These are phyloP conservation scores for Macrocentrus cingulum DNA, from an alignment of 1,140 invertebrate genomes.

Conservation along the genomic window DNA sequence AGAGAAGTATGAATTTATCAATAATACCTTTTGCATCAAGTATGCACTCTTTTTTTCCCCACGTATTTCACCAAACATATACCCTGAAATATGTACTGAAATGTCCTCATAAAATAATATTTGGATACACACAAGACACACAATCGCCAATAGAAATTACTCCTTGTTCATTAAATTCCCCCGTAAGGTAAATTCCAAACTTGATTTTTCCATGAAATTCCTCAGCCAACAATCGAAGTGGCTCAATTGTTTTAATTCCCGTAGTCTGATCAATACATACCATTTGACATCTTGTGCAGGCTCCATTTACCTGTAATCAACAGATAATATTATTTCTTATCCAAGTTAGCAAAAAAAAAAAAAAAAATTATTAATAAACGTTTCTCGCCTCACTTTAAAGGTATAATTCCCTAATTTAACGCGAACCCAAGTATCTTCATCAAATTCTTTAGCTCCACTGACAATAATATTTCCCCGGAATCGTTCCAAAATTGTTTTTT, in stretches of 20 bases:
- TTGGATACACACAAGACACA: slow-evolving; percentile 4
- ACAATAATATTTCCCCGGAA: slow-evolving; percentile 73
- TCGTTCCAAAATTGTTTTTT: slow-evolving; percentile 63
- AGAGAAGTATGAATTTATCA: not conserved
- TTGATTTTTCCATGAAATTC: slow-evolving; percentile 73
- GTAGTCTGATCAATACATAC: slow-evolving; percentile 88
- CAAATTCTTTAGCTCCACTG: slow-evolving; percentile 66
- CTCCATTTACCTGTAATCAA: slow-evolving; percentile 67
- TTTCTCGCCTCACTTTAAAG: slow-evolving; percentile 70
- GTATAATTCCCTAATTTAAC: slow-evolving; percentile 69
- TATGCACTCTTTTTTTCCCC: not conserved
- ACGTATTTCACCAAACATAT: not conserved
- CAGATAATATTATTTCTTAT: not conserved
- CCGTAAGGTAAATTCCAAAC: slow-evolving; percentile 75
- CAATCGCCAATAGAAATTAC: slow-evolving; percentile 45
- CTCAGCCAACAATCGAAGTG: slow-evolving; percentile 77
- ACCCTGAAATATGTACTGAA: not conserved
- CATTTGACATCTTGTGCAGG: slow-evolving; percentile 90
- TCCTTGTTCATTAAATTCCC: slow-evolving; percentile 28
- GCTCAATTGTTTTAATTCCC: slow-evolving; percentile 78
- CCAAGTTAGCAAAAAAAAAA: not conserved
- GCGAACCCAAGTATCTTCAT: slow-evolving; percentile 74
- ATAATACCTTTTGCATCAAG: not conserved
- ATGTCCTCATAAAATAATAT: slow-evolving; percentile 4
- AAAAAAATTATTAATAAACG: too few species aligned